Conservation (phyloP, 2,797 vertebrate genomes). For the Geotrypetes seraphini region DNA sequence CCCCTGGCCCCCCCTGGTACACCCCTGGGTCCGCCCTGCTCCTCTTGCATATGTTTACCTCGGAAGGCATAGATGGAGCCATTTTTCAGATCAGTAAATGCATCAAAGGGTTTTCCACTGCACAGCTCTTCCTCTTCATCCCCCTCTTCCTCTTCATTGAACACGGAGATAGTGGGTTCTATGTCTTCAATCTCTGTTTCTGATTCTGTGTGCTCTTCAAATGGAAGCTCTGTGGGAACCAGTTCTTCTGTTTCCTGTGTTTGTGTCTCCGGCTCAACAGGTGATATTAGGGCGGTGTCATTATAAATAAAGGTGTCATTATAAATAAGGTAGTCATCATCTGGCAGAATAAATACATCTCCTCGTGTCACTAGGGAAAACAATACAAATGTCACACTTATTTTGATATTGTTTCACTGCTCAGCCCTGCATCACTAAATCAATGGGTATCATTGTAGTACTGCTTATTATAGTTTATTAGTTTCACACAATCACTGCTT, state of each 20-base stretch:
- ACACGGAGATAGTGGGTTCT: constrained; percentile 1
- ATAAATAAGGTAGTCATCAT: constrained; percentile 59
- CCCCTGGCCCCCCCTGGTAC: too few species aligned
- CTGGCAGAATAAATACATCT: constrained; percentile 74
- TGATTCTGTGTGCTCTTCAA: neutral
- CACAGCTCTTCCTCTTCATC: constrained; percentile 61
- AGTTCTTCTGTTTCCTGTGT: neutral
- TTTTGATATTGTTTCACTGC: too few species aligned
- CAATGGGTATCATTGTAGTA: too few species aligned
- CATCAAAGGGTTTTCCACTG: constrained; percentile 73
- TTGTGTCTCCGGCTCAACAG: rapidly evolving
- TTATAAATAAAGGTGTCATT: too few species aligned
- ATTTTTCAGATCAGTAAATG: constrained; percentile 87
- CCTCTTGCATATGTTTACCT: constrained; percentile 51
- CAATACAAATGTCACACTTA: too few species aligned
- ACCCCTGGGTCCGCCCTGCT: too few species aligned
- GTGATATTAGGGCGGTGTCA: neutral
- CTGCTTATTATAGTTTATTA: too few species aligned
- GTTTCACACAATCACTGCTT: too few species aligned
- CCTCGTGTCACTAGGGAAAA: constrained; percentile 62
- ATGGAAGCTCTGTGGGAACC: neutral
- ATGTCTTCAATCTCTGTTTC: neutral
- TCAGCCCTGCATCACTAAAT: too few species aligned
- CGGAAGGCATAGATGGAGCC: constrained; percentile 85
- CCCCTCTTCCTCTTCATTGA: neutral